A percentile compares a stretch with the other conserved stretches of the same genome.
These are phyloP conservation scores for Drosophila mettleri DNA, from an alignment of 2,888 invertebrate genomes.

Conservation along the genomic window DNA sequence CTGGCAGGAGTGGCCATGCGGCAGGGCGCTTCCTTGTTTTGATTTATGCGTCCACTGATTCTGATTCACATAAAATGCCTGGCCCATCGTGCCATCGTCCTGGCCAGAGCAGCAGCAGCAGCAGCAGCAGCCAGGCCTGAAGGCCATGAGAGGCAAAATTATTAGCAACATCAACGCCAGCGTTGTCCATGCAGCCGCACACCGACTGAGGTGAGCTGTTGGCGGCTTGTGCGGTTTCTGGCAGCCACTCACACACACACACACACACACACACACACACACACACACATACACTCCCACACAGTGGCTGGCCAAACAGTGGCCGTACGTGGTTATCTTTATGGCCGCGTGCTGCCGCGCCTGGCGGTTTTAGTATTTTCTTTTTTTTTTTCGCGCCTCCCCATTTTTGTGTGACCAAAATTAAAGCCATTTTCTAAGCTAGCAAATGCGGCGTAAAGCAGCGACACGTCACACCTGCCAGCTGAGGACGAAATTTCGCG, in stretches of 20 bases:
- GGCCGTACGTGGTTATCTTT: constrained; percentile 56
- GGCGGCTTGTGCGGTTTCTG: constrained; percentile 55
- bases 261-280: neutral
- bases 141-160: constrained; percentile 46
- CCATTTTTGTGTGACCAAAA: constrained; percentile 19
- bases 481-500: constrained; percentile 5
- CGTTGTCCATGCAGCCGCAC: constrained; percentile 37
- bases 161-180: constrained; percentile 59
- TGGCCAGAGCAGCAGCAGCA: constrained; percentile 5
- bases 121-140: constrained; percentile 6
- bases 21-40: constrained; percentile 55
- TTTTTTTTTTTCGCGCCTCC: neutral
- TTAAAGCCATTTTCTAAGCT: constrained; percentile 42
- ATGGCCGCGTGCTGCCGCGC: constrained; percentile 43
- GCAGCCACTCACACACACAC: constrained; percentile 10
- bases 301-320: constrained; percentile 12
- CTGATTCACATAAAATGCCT: constrained; percentile 55
- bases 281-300: neutral
- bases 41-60: constrained; percentile 60
- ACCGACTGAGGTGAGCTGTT: constrained; percentile 56
- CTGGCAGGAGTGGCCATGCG: constrained; percentile 21
- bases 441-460: constrained; percentile 27
- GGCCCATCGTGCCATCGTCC: constrained; percentile 9
- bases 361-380: constrained; percentile 38
- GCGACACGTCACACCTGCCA: neutral